Evolutionary conservation across 2,797 vertebrate genomes (phyloP), one percentile per base, ranked within the genome.

Genomic region (Carapus acus): DNA sequence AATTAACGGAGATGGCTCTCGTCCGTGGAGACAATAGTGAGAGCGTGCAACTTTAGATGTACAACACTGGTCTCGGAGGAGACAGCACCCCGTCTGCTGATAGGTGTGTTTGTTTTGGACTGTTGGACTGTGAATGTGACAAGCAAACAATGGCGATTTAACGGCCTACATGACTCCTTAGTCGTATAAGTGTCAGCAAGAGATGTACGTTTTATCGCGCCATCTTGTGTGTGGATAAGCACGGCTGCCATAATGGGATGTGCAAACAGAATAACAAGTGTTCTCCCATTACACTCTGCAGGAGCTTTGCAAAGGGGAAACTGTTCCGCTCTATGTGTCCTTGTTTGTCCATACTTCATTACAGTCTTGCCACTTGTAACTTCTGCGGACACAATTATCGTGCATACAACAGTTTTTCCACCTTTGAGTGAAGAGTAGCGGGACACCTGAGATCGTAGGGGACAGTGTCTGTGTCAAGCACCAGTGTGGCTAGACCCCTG

Each of bases 1-100:
- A n/a, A n/a, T n/a, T 61, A 63, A 77, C 56, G 67, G 39, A 70
- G 47, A 54, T 53, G 60, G 43, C n/a, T n/a, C n/a, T n/a, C n/a
- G n/a, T n/a, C n/a, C n/a, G 21, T 79, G 40, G 40, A 53, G 43
- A 53, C 40, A 43, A 43, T 18, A 13, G 19, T 20, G 37, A 43
- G 46, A 43, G 39, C 34, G 38, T 42, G 18, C 36, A 27, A 33
- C 31, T 33, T 2, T 36, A 11, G 2, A 36, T 3, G 34, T 36
- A 15, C 7, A 15, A 36, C 6, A 36, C 2, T 36, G 34, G 34
- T 13, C 14, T 36, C n/a, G n/a, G 34, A 4, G 13, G 13, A 15
- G 34, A 15, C 12, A 15, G 11, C 34, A 36, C 13, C n/a, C 13
- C 16, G 37, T 17, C 8, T 40, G 8, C 31, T 4, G 8, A 18